phyloP scores from a whole-genome alignment of 2,113 vertebrate species.

The Bostrychus sinensis region DNA sequence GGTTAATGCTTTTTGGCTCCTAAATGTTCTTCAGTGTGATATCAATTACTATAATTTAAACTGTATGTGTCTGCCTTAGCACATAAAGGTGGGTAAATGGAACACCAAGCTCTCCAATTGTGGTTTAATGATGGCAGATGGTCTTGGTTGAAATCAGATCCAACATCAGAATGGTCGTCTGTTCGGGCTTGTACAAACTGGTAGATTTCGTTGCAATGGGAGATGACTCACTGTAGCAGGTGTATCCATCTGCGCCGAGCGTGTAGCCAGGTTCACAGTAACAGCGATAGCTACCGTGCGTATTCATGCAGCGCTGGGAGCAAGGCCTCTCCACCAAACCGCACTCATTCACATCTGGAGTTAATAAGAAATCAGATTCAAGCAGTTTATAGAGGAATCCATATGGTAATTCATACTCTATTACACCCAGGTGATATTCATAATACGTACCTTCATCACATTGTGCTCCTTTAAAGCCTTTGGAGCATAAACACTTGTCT shows the following conservation, averaged over 20 bases:
- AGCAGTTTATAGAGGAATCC: conserved; percentile 44
- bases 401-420: conserved; percentile 48
- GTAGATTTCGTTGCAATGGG: conserved; percentile 11
- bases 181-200: not conserved
- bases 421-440: conserved; percentile 53
- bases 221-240: conserved; percentile 71
- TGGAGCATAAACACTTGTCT: conserved; percentile 69
- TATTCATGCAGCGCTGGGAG: conserved; percentile 79
- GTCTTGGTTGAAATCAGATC: conserved; percentile 15
- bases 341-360: conserved; percentile 80
- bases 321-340: conserved; percentile 64
- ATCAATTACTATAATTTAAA: conserved; percentile 44
- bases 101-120: conserved; percentile 21
- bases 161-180: conserved; percentile 21
- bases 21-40: conserved; percentile 23
- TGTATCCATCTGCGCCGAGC: conserved; percentile 68
- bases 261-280: conserved; percentile 74
- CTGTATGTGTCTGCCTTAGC: conserved; percentile 20
- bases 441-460: conserved; percentile 74
- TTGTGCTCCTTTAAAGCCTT: conserved; percentile 60
- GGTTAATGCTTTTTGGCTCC: conserved; percentile 14
- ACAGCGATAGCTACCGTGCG: conserved; percentile 73
- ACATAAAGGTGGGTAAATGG: conserved; percentile 31
- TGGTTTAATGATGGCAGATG: conserved; percentile 37
- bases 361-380: conserved; percentile 58